These are phyloP conservation scores for Sinelater perroti DNA, from an alignment of 2,888 invertebrate genomes.

Conservation along the genomic window DNA sequence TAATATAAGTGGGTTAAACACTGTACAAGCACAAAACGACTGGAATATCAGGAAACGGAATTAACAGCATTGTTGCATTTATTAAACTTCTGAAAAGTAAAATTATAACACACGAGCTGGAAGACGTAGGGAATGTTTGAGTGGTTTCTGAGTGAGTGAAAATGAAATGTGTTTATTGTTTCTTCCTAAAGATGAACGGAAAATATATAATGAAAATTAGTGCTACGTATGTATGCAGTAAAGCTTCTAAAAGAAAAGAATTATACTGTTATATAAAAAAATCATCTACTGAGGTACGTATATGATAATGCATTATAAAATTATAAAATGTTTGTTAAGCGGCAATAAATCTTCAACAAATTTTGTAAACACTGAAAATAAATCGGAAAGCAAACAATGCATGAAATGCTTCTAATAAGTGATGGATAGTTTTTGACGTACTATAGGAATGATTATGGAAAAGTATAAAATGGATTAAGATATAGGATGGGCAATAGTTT, in stretches of 20 bases:
- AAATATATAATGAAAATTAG: not conserved
- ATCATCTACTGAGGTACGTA: too few relatives aligned
- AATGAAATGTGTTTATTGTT: conserved; percentile 1
- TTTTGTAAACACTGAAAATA: too few relatives aligned
- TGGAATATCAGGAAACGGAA: conserved; percentile 41
- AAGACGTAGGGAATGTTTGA: not conserved
- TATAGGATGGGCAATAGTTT: conserved; percentile 27
- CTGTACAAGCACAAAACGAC: conserved; percentile 48
- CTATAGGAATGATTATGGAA: conserved; percentile 20
- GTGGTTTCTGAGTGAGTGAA: too few relatives aligned
- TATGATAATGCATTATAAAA: too few relatives aligned
- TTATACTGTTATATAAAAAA: too few relatives aligned
- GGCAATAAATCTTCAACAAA: too few relatives aligned
- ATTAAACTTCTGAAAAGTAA: conserved; percentile 26
- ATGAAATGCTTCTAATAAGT: not conserved
- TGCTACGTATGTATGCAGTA: not conserved
- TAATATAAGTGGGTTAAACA: conserved; percentile 35
- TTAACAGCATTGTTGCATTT: conserved; percentile 27
- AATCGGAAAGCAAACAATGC: conserved; percentile 6
- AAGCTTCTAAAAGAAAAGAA: not conserved
- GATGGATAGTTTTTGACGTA: not conserved
- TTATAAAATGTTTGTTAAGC: too few relatives aligned
- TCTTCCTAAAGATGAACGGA: not conserved
- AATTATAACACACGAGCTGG: conserved; percentile 18
- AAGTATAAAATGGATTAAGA: conserved; percentile 20